Evolutionary conservation across 2,797 vertebrate species (phyloP).

Genomic region (Columba guinea): DNA sequence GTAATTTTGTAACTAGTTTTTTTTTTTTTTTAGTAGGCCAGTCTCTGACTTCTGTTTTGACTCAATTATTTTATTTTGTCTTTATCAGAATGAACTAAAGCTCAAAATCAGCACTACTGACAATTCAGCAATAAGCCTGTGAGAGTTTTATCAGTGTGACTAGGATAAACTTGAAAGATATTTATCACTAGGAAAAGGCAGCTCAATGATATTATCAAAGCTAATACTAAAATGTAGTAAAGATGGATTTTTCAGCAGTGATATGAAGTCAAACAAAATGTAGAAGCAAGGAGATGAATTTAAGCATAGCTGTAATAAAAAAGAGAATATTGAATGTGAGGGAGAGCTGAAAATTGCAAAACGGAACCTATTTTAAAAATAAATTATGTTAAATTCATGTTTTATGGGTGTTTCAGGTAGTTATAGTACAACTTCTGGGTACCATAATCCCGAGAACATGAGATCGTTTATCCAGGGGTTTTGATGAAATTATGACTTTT

Average conservation of each 20-base stretch:
- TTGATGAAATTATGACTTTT: constrained; percentile 8
- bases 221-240: constrained; percentile 57
- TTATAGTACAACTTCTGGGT: background rate
- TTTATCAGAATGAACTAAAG: constrained; percentile 1
- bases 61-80: background rate
- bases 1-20: background rate
- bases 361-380: constrained; percentile 10
- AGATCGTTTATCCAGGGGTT: background rate
- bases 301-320: background rate
- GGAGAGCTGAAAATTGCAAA: background rate
- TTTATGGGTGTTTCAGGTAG: constrained; percentile 8
- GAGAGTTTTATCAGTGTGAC: constrained; percentile 17
- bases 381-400: background rate
- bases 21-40: background rate
- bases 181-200: constrained; percentile 31
- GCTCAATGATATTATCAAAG: constrained; percentile 40
- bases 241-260: constrained; percentile 19
- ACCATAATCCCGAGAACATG: background rate
- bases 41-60: background rate
- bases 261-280: constrained; percentile 30
- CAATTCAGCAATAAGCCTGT: background rate
- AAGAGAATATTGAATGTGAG: background rate
- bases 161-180: constrained; percentile 38
- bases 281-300: constrained; percentile 10
- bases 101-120: background rate